phyloP scores from a whole-genome alignment of 1,140 invertebrate species.

The Drosophila kikkawai region DNA sequence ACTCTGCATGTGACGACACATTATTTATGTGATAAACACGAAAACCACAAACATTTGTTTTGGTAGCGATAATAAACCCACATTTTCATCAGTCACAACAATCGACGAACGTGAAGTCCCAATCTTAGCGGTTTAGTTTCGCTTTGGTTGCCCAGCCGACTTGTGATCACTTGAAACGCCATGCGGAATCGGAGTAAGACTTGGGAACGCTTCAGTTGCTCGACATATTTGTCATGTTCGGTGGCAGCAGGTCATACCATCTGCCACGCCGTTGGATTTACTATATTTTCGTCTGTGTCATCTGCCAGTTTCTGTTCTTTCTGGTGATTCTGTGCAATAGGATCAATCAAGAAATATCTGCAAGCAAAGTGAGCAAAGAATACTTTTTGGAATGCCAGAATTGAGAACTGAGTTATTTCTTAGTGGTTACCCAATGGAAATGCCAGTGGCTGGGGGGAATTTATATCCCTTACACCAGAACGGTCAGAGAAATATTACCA shows the following conservation, averaged over 20 bases:
- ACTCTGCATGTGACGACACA: conserved; percentile 31
- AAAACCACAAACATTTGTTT: background rate
- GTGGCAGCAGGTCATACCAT: background rate
- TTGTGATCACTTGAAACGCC: conserved; percentile 2
- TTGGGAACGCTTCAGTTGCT: conserved; percentile 20
- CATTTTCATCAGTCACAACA: conserved; percentile 2
- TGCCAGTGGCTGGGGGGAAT: conserved; percentile 14
- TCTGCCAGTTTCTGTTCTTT: conserved; percentile 33
- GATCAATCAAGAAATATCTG: background rate
- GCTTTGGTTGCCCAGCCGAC: conserved; percentile 11
- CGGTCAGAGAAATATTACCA: conserved; percentile 29
- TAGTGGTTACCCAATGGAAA: background rate
- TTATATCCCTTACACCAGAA: conserved; percentile 35
- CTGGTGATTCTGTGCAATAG: background rate
- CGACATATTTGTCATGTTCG: conserved; percentile 44
- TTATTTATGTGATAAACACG: conserved; percentile 9
- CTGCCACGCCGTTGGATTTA: conserved; percentile 20
- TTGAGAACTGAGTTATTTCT: too few species aligned
- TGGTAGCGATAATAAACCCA: background rate
- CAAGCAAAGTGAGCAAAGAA: conserved; percentile 16
- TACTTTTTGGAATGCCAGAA: too few species aligned
- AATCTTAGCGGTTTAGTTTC: conserved; percentile 33
- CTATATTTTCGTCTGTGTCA: conserved; percentile 14
- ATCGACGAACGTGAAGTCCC: conserved; percentile 11
- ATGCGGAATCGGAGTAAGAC: background rate